These are phyloP conservation scores for Temnopleurus reevesii DNA, from an alignment of 53 echinoderm and acorn worm genomes.

Conservation along the genomic window DNA sequence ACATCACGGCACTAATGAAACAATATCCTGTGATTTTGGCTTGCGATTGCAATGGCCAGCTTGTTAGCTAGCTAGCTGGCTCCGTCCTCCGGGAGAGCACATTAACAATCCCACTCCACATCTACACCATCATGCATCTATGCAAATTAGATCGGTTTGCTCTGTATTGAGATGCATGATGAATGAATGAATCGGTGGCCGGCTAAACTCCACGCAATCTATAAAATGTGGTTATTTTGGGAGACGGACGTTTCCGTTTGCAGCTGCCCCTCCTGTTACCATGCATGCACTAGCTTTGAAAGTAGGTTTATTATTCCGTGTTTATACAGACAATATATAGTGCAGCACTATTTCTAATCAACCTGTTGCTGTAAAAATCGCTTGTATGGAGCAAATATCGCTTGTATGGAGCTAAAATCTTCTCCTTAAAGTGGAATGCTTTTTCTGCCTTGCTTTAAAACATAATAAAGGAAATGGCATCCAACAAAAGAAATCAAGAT, in stretches of 20 bases:
- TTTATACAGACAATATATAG: background rate
- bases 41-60: background rate
- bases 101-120: constrained; percentile 23
- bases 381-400: no score
- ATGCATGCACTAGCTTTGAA: background rate
- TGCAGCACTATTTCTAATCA: background rate
- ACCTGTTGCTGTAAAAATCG: background rate
- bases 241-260: background rate
- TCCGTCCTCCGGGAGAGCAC: background rate
- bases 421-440: no score
- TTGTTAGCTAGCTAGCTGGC: no score
- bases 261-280: background rate
- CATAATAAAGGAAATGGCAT: no score
- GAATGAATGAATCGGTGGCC: constrained; percentile 16
- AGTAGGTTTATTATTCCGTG: background rate
- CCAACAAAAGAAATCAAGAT: no score
- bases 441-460: no score
- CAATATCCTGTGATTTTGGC: constrained; percentile 32
- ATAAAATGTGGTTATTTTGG: background rate
- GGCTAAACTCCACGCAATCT: background rate
- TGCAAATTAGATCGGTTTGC: constrained; percentile 21
- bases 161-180: constrained; percentile 1
- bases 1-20: constrained; percentile 1
- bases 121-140: constrained; percentile 36
- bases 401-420: no score